A percentile compares a stretch with the other conserved stretches of the same genome.
Evolutionary conservation across 2,113 vertebrate species (phyloP).

Genomic region (Lampris megalopsis): DNA sequence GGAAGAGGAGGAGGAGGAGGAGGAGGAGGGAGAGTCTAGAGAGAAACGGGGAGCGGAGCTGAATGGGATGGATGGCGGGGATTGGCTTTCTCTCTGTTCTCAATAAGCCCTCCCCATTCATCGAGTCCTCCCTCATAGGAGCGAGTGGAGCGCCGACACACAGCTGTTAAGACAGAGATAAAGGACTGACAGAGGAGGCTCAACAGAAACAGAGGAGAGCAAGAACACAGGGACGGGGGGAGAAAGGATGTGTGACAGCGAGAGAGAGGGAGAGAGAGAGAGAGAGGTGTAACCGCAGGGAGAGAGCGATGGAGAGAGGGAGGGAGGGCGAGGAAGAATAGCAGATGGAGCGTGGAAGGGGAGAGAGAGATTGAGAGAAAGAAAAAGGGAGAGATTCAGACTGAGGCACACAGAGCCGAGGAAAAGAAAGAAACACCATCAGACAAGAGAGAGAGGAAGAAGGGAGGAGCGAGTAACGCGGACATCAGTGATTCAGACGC

Average conservation of each 20-base stretch:
- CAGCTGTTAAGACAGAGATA: constrained; percentile 56
- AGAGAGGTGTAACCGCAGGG: constrained; percentile 7
- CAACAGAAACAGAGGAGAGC: constrained; percentile 27
- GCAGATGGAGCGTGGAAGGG: background rate
- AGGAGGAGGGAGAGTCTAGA: constrained; percentile 28
- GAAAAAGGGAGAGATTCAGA: constrained; percentile 15
- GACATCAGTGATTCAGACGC: constrained; percentile 14
- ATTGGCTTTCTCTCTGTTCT: constrained; percentile 37
- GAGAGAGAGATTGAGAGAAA: constrained; percentile 22
- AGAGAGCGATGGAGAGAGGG: constrained; percentile 10
- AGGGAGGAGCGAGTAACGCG: constrained; percentile 9
- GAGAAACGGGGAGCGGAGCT: constrained; percentile 32
- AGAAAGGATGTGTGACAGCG: background rate
- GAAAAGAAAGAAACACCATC: constrained; percentile 4
- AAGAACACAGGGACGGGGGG: constrained; percentile 14
- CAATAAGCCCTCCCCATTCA: constrained; percentile 55
- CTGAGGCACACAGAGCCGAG: constrained; percentile 29
- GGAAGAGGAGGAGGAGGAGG: constrained; percentile 11
- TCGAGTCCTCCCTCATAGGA: constrained; percentile 38
- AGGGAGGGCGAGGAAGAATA: constrained; percentile 13
- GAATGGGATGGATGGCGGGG: constrained; percentile 37
- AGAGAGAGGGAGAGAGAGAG: background rate
- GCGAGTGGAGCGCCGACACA: constrained; percentile 37
- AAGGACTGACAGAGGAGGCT: constrained; percentile 45
- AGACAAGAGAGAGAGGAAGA: background rate